phyloP scores from a whole-genome alignment of 2,797 vertebrate genomes.

The Anniella stebbinsi region DNA sequence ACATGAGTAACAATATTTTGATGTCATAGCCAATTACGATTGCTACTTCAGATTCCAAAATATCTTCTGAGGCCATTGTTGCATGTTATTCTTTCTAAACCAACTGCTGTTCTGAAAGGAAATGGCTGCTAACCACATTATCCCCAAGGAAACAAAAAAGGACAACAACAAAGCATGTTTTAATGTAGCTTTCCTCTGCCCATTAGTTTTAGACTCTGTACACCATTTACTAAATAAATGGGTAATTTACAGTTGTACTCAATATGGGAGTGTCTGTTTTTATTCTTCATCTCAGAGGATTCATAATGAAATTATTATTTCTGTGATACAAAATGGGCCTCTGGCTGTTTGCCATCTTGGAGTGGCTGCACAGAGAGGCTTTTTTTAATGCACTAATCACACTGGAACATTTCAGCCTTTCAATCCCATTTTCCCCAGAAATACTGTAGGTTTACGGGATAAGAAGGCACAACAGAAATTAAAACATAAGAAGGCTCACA shows the following conservation, averaged over 20 bases:
- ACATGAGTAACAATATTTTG: too few relatives aligned
- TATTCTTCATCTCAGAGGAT: slow-evolving; percentile 51
- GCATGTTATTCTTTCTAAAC: neutral
- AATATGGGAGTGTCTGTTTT: slow-evolving; percentile 30
- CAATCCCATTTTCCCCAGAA: slow-evolving; percentile 23
- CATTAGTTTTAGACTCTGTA: neutral
- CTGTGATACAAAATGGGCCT: slow-evolving; percentile 47
- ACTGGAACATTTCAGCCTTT: slow-evolving; percentile 23
- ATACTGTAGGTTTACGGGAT: slow-evolving; percentile 29
- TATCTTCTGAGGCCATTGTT: neutral
- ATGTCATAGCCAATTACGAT: neutral
- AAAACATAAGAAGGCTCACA: neutral
- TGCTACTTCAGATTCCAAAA: neutral
- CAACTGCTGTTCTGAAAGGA: neutral
- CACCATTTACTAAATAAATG: slow-evolving; percentile 32
- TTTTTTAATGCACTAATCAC: slow-evolving; percentile 52
- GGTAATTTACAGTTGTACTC: slow-evolving; percentile 20
- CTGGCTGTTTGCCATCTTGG: slow-evolving; percentile 56
- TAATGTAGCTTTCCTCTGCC: neutral
- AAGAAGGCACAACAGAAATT: neutral
- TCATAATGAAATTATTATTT: slow-evolving; percentile 57
- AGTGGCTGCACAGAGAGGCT: slow-evolving; percentile 45
- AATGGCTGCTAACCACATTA: neutral
- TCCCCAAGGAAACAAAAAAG: neutral
- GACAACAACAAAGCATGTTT: slow-evolving; percentile 25